Base-by-base conservation (phyloP, 2,113 vertebrate genomes). In the Oenanthe melanoleuca region DNA sequence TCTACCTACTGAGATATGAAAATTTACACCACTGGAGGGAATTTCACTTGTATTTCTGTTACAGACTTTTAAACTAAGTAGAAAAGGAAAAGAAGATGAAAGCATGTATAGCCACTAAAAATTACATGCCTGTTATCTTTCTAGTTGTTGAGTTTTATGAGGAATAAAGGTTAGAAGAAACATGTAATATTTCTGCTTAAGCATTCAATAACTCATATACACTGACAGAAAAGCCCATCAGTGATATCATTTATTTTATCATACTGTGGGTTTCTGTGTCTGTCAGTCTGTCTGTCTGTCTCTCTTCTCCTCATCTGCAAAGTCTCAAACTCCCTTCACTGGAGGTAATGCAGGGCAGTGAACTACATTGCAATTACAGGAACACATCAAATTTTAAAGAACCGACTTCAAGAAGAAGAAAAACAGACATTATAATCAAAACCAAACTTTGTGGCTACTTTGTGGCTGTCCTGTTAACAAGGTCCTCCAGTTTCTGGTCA, bases 361-460 rank as follows among this genome's bases (percentile, higher is more conserved):
- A 95, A 91, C 81, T 93, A 84, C 88, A 89, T 7, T 89, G 83
- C 95, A 88, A 90, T 93, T 94, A 96, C 77, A 95, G 17, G 61
- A 97, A 47, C 80, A 67, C 88, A 93, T 91, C 80, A 85, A 45
- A 75, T 93, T 92, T 93, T 94, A 93, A 89, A 79, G 89, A 96
- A 94, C 37, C 69, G 91, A 89, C 84, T 95, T 97, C 71, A 92
- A 94, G 87, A 93, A 92, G 80, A 97, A 92, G 93, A 81, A 96
- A 90, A 96, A 85, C 79, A 96, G 88, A 81, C 72, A 0, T 89
- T 92, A 69, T 96, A 97, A 97, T 97, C 92, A 96, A 97, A 97
- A 95, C 85, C 96, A 96, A 96, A 96, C 72, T 83, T 73, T 77
- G 34, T 92, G 78, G 93, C 92, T 96, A 82, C 83, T 93, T 77